Base-by-base conservation (phyloP, 2,113 vertebrate species). In the Meles meles region DNA sequence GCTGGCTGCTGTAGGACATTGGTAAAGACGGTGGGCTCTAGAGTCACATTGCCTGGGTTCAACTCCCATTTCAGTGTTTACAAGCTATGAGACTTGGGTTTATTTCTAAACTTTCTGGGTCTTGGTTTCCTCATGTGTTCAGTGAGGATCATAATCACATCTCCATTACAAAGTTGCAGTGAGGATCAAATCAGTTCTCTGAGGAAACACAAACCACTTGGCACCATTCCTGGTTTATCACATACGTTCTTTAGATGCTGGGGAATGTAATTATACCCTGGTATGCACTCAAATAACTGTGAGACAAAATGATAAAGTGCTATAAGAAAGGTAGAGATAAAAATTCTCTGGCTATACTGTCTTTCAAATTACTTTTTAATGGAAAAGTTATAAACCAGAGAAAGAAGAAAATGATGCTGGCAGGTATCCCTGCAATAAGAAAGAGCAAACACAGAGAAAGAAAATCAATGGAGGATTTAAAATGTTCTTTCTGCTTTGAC, bases 291-390 rank as follows among this genome's bases (percentile, higher is more conserved):
- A 93, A 27, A 92, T 77, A 93, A 94, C 80, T 89, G 21, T 55
- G 80, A 97, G 90, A 96, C 37, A 94, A 93, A 96, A 96, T 94
- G 90, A 98, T 87, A 71, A 96, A 96, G 69, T 88, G 59, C 21
- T 96, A 1, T 71, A 76, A 93, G 88, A 96, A 92, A 90, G 80
- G 76, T 59, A 80, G 11, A 86, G 67, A 96, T 90, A 96, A 93
- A 93, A 97, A 77, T 39, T 95, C 63, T 81, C 90, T 97, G 71
- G 63, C 42, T 52, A 95, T 57, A 90, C 59, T 97, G 89, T 88
- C 92, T 97, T 97, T 98, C 90, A 96, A 97, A 97, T 97, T 97
- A 94, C 90, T 97, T 96, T 96, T 90, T 97, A 98, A 97, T 98
- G 92, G 96, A 96, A 97, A 98, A 97, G 96, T 94, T 96, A 98